Conservation (phyloP, 2,888 invertebrate species). For the Pristionchus japonicus region DNA sequence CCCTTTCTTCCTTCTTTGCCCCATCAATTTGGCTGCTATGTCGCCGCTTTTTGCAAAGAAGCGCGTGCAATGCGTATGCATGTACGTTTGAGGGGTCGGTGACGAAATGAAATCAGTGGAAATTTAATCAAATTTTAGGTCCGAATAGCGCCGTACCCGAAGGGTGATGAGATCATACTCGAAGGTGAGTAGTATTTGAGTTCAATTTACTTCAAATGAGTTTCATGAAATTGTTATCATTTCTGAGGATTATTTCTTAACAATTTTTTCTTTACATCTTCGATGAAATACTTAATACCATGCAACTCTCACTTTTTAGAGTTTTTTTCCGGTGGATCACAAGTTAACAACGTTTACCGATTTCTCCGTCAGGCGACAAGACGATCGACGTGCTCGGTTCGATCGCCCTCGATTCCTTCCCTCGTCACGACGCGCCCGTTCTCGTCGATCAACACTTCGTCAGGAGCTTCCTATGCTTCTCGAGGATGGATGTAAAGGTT, state of each 20-base stretch:
- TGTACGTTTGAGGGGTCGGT: not conserved
- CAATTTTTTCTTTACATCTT: no score
- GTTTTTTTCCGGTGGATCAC: no score
- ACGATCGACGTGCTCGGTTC: constrained; percentile 34
- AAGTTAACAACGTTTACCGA: not conserved
- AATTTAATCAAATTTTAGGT: constrained; percentile 15
- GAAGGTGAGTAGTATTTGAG: not conserved
- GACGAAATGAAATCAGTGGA: not conserved
- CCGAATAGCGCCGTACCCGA: constrained; percentile 8
- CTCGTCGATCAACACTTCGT: constrained; percentile 46
- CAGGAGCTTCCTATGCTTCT: constrained; percentile 44
- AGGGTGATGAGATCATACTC: constrained; percentile 33
- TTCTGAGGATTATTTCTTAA: no score
- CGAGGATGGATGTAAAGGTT: constrained; percentile 41
- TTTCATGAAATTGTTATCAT: not conserved
- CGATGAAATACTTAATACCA: no score
- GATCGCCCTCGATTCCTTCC: constrained; percentile 42
- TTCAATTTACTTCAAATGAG: not conserved
- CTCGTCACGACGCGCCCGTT: constrained; percentile 36
- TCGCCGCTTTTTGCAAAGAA: not conserved
- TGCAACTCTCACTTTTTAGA: no score
- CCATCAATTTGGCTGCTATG: not conserved
- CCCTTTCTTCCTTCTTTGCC: not conserved
- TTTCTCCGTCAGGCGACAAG: constrained; percentile 18
- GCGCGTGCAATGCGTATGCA: not conserved